Base-by-base conservation (phyloP, 2,797 vertebrate genomes). In the Platyrinchus mystaceus region DNA sequence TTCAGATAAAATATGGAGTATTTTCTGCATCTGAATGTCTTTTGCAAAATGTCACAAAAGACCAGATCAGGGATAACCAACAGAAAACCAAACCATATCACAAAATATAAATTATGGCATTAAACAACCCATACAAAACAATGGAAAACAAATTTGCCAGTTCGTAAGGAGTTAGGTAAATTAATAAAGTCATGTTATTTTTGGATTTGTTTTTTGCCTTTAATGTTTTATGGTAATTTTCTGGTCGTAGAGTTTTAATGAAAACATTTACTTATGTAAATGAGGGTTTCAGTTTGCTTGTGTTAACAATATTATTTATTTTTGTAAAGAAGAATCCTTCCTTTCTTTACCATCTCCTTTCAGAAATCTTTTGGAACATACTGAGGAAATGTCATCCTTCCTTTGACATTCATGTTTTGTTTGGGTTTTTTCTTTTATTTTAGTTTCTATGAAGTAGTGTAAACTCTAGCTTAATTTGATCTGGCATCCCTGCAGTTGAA, bases 391-490 rank as follows among this genome's bases (percentile, higher is more conserved):
- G 92, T 94, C 90, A 96, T 96, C 86, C 58, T 97, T 90, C 95
- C 94, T 87, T 93, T 97, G 93, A 96, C 95, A 93, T 96, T 96
- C 94, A 55, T 95, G 88, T 96, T 97, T 97, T 97, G 82, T 94
- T 94, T 91, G 95, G 94, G 66, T 92, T 96, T 90, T 93, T 95
- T 93, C 96, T 95, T 95, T 96, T 94, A 76, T 95, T 97, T 97
- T 97, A 94, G 94, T 97, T 97, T 97, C 93, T 96, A 32, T 96
- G 94, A 97, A 98, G 97, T 97, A 96, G 95, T 96, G 95, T 96
- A 97, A 98, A 98, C 97, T 97, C 96, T 95, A 96, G 88, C 94
- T 98, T 98, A 97, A 97, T 98, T 98, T 97, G 96, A 97, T 97
- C 97, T 98, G 97, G 96, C 97, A 97, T 97, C 96, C 94, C 96